Conservation (phyloP, 2,888 invertebrate genomes). For the Melanostoma mellinum region DNA sequence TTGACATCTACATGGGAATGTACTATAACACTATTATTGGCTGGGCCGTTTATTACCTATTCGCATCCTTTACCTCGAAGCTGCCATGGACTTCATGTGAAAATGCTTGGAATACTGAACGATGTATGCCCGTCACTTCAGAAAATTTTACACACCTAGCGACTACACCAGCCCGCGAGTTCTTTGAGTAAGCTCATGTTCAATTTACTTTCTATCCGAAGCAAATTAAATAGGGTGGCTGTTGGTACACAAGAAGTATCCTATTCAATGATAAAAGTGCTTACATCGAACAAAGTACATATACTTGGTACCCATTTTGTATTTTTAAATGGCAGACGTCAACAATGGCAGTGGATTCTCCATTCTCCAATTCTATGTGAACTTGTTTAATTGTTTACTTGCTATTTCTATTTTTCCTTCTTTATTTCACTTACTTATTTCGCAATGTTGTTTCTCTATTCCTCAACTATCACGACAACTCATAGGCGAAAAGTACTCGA, state of each 20-base stretch:
- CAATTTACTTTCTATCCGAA: slow-evolving; percentile 31
- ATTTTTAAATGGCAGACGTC: slow-evolving; percentile 39
- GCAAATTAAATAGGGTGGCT: slow-evolving; percentile 26
- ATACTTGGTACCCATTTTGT: slow-evolving; percentile 19
- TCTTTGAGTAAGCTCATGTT: slow-evolving; percentile 89
- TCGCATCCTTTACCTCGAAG: slow-evolving; percentile 90
- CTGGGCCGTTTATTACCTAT: slow-evolving; percentile 96
- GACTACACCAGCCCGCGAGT: slow-evolving; percentile 92
- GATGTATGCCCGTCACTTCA: slow-evolving; percentile 87
- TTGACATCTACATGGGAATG: slow-evolving; percentile 97
- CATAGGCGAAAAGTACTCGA: slow-evolving; percentile 92
- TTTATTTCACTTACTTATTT: slow-evolving; percentile 17
- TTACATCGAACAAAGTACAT: slow-evolving; percentile 6
- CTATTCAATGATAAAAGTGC: slow-evolving; percentile 18
- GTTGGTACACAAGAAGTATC: background rate
- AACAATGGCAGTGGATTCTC: slow-evolving; percentile 47
- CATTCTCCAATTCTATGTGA: slow-evolving; percentile 27
- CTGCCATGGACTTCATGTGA: slow-evolving; percentile 94
- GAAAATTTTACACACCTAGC: slow-evolving; percentile 83
- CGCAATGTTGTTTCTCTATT: slow-evolving; percentile 6
- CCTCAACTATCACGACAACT: slow-evolving; percentile 13
- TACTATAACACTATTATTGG: slow-evolving; percentile 99
- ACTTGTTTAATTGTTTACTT: slow-evolving; percentile 52
- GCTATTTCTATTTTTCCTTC: background rate
- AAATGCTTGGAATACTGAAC: slow-evolving; percentile 92